Percentiles rank a stretch among this genome's conserved stretches.
Evolutionary conservation across 2,888 invertebrate genomes (phyloP).

Genomic region (Rhopalosiphum nymphaeae): DNA sequence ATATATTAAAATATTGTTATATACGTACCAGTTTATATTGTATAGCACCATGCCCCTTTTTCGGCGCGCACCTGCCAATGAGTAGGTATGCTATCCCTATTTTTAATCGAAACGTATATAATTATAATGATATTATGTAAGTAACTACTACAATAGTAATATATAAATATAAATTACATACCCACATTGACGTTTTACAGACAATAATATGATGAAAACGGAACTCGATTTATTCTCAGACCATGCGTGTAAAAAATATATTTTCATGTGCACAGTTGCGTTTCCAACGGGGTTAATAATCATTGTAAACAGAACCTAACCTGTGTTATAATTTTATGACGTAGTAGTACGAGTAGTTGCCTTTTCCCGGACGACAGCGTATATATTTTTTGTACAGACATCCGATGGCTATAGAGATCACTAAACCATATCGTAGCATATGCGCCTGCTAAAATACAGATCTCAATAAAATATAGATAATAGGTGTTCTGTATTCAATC

Average conservation of each 20-base stretch:
- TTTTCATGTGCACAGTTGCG: background rate
- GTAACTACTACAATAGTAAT: background rate
- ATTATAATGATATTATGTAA: background rate
- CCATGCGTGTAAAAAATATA: conserved; percentile 2
- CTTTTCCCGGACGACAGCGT: background rate
- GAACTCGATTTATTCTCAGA: background rate
- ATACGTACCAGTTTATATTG: background rate
- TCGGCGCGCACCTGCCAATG: background rate
- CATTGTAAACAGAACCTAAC: background rate
- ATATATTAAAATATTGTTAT: background rate
- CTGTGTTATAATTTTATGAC: background rate
- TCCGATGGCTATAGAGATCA: conserved; percentile 11
- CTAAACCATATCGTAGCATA: conserved; percentile 45
- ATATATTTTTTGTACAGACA: background rate
- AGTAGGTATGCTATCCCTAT: background rate
- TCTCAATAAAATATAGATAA: background rate
- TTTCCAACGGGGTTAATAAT: background rate
- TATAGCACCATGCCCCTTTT: background rate
- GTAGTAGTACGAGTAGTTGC: background rate
- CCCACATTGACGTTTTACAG: background rate
- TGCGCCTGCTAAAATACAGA: background rate
- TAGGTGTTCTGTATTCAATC: background rate
- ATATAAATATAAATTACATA: background rate
- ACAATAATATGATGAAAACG: background rate
- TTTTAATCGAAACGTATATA: background rate